Evolutionary conservation across 1,140 invertebrate species (phyloP).

Genomic region (Cotesia vestalis): DNA sequence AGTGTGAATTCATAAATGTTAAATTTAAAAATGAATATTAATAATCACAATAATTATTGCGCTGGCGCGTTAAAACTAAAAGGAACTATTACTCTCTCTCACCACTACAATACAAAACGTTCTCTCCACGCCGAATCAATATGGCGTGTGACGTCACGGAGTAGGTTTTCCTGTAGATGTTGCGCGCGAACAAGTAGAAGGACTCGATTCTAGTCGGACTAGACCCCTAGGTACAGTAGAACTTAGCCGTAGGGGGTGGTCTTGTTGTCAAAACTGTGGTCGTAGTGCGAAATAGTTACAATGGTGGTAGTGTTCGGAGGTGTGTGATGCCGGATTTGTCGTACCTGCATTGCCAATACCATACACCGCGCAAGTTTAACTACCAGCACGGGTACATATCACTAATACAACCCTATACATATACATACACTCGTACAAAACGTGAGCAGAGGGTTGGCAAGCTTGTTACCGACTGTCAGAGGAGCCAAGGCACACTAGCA

Average conservation of each 20-base stretch:
- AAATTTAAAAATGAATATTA: no score
- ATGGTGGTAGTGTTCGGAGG: constrained; percentile 1
- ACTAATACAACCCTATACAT: background rate
- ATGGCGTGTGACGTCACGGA: constrained; percentile 64
- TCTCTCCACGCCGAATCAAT: constrained; percentile 57
- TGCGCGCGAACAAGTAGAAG: constrained; percentile 41
- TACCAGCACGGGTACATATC: no score
- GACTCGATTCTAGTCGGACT: constrained; percentile 50
- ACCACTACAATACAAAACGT: no score
- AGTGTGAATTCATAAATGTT: no score
- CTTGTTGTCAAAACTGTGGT: constrained; percentile 3
- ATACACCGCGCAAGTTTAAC: background rate
- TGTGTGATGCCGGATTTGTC: constrained; percentile 12
- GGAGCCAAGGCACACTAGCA: constrained; percentile 32
- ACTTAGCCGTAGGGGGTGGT: constrained; percentile 39
- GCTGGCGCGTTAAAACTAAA: no score
- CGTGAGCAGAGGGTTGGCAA: constrained; percentile 16
- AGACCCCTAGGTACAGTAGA: constrained; percentile 51
- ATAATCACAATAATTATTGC: no score
- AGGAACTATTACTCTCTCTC: no score
- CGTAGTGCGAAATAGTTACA: background rate
- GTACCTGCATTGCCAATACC: background rate
- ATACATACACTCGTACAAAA: constrained; percentile 5
- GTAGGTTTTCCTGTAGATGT: constrained; percentile 4
- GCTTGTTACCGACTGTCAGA: constrained; percentile 22